phyloP scores from a whole-genome alignment of 2,113 vertebrate genomes.

The Aramus guarauna region DNA sequence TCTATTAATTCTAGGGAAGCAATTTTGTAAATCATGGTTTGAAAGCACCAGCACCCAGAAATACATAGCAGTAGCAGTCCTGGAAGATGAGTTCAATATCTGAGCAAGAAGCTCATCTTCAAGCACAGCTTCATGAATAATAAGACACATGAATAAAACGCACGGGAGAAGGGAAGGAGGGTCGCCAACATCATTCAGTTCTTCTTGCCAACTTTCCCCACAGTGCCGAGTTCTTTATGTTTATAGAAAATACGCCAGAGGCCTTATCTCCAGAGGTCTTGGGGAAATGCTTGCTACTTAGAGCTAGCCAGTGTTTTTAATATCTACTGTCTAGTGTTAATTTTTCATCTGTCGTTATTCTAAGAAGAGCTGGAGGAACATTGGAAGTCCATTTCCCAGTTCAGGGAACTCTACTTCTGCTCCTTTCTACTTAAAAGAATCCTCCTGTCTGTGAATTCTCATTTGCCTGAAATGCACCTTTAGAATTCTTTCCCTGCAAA shows the following conservation, averaged over 20 bases:
- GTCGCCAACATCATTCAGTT: neutral
- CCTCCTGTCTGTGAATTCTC: neutral
- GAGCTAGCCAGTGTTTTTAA: neutral
- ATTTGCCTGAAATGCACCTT: neutral
- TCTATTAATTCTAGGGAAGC: slow-evolving; percentile 42
- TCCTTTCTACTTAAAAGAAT: neutral
- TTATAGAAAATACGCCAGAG: neutral
- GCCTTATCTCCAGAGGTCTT: neutral
- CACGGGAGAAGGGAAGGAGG: neutral
- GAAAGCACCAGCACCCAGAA: neutral
- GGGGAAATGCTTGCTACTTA: neutral
- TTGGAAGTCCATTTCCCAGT: neutral
- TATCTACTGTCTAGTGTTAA: neutral
- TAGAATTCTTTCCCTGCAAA: neutral
- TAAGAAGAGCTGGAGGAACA: neutral
- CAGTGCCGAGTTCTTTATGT: neutral
- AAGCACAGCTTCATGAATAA: neutral
- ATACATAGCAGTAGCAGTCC: neutral
- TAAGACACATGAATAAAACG: neutral
- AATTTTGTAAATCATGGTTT: slow-evolving; percentile 15
- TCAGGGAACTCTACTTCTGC: neutral
- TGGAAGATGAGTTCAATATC: neutral
- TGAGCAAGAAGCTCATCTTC: neutral
- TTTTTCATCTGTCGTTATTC: neutral
- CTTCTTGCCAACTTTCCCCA: neutral